Base-by-base conservation (phyloP, 2,888 invertebrate genomes). In the Ornithoptera priamus region DNA sequence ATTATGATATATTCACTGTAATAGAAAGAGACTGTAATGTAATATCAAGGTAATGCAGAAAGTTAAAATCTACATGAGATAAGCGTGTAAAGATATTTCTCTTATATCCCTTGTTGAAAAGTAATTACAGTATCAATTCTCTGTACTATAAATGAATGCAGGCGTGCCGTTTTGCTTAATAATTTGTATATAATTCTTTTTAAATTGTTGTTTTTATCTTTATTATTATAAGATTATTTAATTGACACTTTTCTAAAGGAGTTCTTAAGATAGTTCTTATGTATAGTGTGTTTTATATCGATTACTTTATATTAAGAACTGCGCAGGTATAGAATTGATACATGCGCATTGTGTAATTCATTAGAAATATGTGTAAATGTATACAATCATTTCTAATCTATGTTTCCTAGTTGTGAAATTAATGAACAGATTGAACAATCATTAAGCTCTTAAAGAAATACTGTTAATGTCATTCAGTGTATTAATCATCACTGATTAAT, bases 301-400 rank as follows among this genome's bases (percentile, higher is more conserved):
- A 90, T 88, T 78, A 71, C 65, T 67, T 70, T 69, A 71, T 62
- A 72, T 69, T 71, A 76, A 76, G 75, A 78, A 80, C 73, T 86
- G 86, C 88, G 89, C 88, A 83, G 75, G 72, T 75, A 78, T 80
- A 75, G 79, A 78, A 78, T 72, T 71, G 68, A 80, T 80, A 84
- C 85, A 86, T 87, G 85, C 86, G 84, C 81, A 79, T 15, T 69
- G 70, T 64, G 46, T 22, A 12, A 10, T n/a, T 22, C 57, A 22
- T 22, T 46, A 46, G 15, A 46, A 46, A 46, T 46, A 46, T 10
- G 46, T 10, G 46, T 46, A 46, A 12, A 15, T 46, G 46, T 12
- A 15, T 15, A 46, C 46, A 46, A 46, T 46, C 8, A 42, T 10
- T 5, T 15, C 15, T 15, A 50, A 15, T 50, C 15, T 50, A 17